Evolutionary conservation across 2,797 vertebrate genomes (phyloP).

Genomic region (Ibycter americanus): DNA sequence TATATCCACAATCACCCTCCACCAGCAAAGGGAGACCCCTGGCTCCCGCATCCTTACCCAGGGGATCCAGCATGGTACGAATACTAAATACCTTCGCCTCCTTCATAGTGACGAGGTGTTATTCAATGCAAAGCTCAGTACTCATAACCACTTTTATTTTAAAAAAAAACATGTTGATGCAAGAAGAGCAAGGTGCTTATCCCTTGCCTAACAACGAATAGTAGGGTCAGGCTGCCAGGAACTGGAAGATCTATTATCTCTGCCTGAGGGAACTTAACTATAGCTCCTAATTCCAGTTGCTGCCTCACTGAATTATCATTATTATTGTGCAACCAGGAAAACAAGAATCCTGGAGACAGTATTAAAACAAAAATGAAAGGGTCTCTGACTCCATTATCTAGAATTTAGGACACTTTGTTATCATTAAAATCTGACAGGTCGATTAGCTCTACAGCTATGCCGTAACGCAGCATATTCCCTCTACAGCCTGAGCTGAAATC

Average conservation of each 20-base stretch:
- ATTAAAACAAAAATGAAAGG: not conserved
- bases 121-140: not conserved
- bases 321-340: not conserved
- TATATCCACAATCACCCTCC: not conserved
- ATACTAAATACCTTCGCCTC: not conserved
- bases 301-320: not conserved
- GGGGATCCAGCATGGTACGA: rapidly evolving
- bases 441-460: not conserved
- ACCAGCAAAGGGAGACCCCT: not conserved
- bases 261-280: not conserved
- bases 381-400: not conserved
- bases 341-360: not conserved
- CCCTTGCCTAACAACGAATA: not conserved
- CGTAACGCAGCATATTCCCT: not conserved
- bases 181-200: not conserved
- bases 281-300: not conserved
- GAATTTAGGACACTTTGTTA: not conserved
- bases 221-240: not conserved
- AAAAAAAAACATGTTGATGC: not conserved
- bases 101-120: not conserved
- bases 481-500: not conserved
- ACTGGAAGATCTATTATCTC: not conserved
- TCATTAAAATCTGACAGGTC: not conserved
- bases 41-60: not conserved
- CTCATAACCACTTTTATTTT: not conserved